Evolutionary conservation across 2,797 vertebrate genomes (phyloP).

Genomic region (Luscinia megarhynchos): DNA sequence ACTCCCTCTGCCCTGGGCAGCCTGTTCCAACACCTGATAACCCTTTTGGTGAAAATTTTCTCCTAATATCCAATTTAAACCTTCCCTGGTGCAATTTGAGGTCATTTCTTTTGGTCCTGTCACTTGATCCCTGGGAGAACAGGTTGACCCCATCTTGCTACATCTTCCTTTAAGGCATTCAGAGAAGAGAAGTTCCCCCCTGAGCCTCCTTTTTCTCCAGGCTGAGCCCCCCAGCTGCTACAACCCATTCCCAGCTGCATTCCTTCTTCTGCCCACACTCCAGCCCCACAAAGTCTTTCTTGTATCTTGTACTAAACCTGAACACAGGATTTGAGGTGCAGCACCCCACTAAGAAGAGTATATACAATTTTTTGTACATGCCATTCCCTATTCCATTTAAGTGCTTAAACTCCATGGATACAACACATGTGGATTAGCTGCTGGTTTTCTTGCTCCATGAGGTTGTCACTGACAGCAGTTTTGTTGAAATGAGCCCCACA

Average conservation of each 20-base stretch:
- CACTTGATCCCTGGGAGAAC: not conserved
- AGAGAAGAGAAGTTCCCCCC: rapidly evolving
- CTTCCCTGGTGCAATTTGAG: not conserved
- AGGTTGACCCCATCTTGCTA: not conserved
- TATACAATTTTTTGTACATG: not conserved
- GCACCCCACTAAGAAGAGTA: not conserved
- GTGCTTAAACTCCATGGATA: not conserved
- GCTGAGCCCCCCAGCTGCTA: not conserved
- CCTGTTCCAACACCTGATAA: not conserved
- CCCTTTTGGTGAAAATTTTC: rapidly evolving
- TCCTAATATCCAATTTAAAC: not conserved
- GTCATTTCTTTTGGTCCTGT: not conserved
- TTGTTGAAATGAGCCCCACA: not conserved
- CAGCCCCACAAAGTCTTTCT: not conserved
- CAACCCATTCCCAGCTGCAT: not conserved
- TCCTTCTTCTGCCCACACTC: not conserved
- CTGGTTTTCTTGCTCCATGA: not conserved
- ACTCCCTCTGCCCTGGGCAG: not conserved
- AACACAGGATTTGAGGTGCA: not conserved
- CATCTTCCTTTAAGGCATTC: rapidly evolving
- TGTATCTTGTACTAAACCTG: not conserved
- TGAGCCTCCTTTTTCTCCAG: not conserved
- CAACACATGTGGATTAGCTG: not conserved
- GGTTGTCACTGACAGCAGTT: not conserved
- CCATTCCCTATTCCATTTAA: not conserved